Base-by-base conservation (phyloP, 2,113 vertebrate species). In the Gopherus flavomarginatus region DNA sequence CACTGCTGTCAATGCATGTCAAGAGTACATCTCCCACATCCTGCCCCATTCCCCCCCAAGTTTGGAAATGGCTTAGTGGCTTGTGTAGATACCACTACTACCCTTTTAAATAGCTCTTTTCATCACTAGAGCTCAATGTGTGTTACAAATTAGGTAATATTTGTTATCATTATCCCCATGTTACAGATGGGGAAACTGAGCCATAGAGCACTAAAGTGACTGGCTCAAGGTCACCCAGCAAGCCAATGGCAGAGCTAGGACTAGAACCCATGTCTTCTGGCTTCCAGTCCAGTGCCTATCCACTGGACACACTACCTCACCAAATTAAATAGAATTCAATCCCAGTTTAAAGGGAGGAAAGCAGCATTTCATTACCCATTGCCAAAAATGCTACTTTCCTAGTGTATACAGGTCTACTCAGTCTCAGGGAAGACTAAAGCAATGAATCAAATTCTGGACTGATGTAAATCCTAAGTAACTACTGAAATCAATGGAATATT, bases 401-500 rank as follows among this genome's bases (percentile, higher is more conserved):
- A 44, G 22, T 3, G 21, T 12, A 62, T 62, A 31, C 13, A 62
- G 69, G n/a, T 42, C 16, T 42, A 75, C 4, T 42, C n/a, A 38
- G 19, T 21, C 19, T 38, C 4, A n/a, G 38, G 22, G 62, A 90
- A 27, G 2, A 88, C 29, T 54, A 87, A 90, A 90, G 35, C 16
- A 10, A 2, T 4, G 3, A 87, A 6, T 53, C 13, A 44, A 2
- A 92, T 38, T 65, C 10, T 49, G 27, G 12, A 50, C 44, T 11
- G 10, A 90, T 5, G 3, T 22, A 72, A 44, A 59, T 59, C 19
- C 26, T 16, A 31, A 47, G 53, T 54, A 81, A 87, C 77, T 42
- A 84, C 17, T 44, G 26, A 79, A 79, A 57, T 8, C 65, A 44
- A 88, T 86, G 35, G 31, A 89, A 56, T 56, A 78, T 78, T 92